A percentile compares a stretch with the other conserved stretches of the same genome.
These are phyloP conservation scores for Pristiophorus japonicus DNA, from an alignment of 2,113 vertebrate genomes.

Conservation along the genomic window DNA sequence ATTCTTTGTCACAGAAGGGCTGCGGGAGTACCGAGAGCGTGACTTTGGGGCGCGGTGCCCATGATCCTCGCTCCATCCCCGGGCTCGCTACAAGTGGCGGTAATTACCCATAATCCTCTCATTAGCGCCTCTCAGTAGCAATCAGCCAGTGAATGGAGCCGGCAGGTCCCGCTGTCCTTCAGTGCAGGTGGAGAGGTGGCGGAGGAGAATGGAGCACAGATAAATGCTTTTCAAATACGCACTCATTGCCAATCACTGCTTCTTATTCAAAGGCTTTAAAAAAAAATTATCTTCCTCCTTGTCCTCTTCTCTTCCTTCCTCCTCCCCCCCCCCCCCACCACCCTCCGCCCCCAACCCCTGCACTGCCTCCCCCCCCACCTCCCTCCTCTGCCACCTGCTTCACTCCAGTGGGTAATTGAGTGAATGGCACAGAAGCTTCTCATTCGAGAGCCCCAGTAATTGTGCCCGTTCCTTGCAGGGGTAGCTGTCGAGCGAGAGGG, in stretches of 20 bases:
- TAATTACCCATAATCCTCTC: neutral
- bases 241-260: neutral
- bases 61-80: neutral
- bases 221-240: neutral
- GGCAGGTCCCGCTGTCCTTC: neutral
- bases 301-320: neutral
- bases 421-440: neutral
- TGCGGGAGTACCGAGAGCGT: neutral
- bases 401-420: neutral
- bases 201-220: neutral
- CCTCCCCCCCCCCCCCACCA: neutral
- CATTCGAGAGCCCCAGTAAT: neutral
- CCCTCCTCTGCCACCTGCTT: neutral
- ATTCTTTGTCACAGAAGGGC: neutral
- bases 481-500: neutral
- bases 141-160: neutral
- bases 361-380: neutral
- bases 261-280: neutral
- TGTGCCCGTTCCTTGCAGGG: neutral
- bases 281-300: neutral
- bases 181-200: neutral
- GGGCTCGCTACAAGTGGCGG: neutral
- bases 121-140: neutral
- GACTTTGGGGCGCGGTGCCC: neutral
- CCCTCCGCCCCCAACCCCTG: fast-evolving